phyloP scores from a whole-genome alignment of 2,113 vertebrate genomes.

The Sinocyclocheilus anshuiensis region DNA sequence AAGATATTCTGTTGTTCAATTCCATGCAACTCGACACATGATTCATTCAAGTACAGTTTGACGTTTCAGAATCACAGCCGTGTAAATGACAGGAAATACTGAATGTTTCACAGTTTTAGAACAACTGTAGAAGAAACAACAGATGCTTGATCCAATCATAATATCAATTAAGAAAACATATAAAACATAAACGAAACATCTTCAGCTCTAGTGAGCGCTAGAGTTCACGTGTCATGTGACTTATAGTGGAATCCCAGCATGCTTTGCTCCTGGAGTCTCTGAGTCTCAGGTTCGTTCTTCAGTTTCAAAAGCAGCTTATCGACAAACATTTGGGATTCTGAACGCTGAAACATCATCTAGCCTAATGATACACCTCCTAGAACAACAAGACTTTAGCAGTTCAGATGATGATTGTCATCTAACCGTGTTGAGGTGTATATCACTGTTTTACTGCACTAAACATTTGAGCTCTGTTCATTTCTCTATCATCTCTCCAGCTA shows the following conservation, averaged over 20 bases:
- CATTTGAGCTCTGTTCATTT: background rate
- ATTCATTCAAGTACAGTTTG: conserved; percentile 68
- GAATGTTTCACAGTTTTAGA: background rate
- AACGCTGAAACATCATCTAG: background rate
- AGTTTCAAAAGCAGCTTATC: background rate
- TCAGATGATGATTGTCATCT: background rate
- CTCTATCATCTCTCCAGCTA: background rate
- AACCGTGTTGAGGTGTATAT: no score
- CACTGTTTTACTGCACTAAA: background rate
- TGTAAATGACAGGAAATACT: background rate
- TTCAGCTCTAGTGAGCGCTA: background rate
- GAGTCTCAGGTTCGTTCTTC: background rate
- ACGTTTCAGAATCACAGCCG: conserved; percentile 22
- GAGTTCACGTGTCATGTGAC: background rate
- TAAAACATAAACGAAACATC: background rate
- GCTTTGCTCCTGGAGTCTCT: background rate
- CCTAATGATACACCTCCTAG: background rate
- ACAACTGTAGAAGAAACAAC: conserved; percentile 62
- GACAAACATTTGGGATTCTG: background rate
- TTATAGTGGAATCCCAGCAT: background rate
- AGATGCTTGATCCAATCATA: conserved; percentile 41
- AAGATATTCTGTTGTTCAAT: conserved; percentile 61
- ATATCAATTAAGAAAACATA: background rate
- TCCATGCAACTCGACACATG: conserved; percentile 65
- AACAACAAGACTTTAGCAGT: background rate